Evolutionary conservation across 2,113 vertebrate genomes (phyloP).

Genomic region (Hippoglossus stenolepis): DNA sequence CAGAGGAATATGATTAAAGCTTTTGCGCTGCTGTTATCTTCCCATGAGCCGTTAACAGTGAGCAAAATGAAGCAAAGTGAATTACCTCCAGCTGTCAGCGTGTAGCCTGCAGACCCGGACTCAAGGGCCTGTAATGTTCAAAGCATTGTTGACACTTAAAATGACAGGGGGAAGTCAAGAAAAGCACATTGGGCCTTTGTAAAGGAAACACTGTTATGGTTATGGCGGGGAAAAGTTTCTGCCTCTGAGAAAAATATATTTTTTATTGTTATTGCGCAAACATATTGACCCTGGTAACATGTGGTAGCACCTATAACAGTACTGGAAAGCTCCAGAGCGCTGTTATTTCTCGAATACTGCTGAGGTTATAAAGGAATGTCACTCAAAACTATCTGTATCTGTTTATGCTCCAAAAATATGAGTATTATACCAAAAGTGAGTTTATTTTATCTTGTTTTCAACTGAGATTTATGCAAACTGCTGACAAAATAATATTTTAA

Average conservation of each 20-base stretch:
- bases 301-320: background rate
- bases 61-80: slow-evolving; percentile 76
- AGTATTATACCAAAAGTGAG: too few species aligned
- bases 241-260: background rate
- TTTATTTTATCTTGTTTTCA: too few species aligned
- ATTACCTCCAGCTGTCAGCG: slow-evolving; percentile 72
- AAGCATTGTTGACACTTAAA: slow-evolving; percentile 40
- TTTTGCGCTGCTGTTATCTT: slow-evolving; percentile 57
- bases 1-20: slow-evolving; percentile 77
- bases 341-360: background rate
- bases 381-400: too few species aligned
- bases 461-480: too few species aligned
- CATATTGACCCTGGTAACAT: background rate
- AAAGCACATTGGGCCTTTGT: slow-evolving; percentile 16
- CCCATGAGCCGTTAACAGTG: slow-evolving; percentile 70
- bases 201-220: slow-evolving; percentile 7
- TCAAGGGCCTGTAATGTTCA: slow-evolving; percentile 60
- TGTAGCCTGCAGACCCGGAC: slow-evolving; percentile 61
- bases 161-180: slow-evolving; percentile 52
- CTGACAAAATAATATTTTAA: background rate
- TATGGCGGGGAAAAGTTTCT: background rate
- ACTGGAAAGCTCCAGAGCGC: background rate
- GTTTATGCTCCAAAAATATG: too few species aligned
- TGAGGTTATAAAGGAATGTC: too few species aligned
- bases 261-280: background rate